These are phyloP conservation scores for Uloborus diversus DNA, from an alignment of 1,140 invertebrate species.

Conservation along the genomic window DNA sequence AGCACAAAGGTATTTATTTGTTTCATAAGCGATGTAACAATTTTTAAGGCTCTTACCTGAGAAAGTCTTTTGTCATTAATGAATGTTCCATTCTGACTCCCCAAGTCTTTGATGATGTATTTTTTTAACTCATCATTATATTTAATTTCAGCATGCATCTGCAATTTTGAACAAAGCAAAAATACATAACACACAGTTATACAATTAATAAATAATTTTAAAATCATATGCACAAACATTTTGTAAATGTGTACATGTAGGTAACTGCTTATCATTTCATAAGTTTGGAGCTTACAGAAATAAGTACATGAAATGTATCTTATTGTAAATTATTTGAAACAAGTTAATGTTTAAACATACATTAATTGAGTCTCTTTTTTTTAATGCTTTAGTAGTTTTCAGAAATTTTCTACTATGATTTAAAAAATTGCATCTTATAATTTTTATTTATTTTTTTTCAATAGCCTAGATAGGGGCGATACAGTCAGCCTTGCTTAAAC, in stretches of 20 bases:
- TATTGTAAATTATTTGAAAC: too few species aligned
- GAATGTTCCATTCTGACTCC: constrained; percentile 87
- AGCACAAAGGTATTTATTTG: too few species aligned
- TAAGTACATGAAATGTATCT: not conserved
- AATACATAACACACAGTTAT: not conserved
- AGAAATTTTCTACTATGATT: too few species aligned
- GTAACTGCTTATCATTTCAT: not conserved
- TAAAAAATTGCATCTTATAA: too few species aligned
- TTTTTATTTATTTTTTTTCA: too few species aligned
- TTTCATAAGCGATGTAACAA: too few species aligned
- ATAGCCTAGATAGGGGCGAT: too few species aligned
- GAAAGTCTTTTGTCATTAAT: constrained; percentile 82
- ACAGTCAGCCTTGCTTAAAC: too few species aligned
- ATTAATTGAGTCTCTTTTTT: too few species aligned
- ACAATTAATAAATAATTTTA: not conserved
- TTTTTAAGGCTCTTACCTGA: constrained; percentile 62
- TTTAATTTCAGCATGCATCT: constrained; percentile 76
- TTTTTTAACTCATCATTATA: constrained; percentile 64
- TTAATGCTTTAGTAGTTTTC: too few species aligned
- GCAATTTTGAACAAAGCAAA: constrained; percentile 62
- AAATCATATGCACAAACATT: not conserved
- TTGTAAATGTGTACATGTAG: not conserved
- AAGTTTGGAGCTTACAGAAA: not conserved
- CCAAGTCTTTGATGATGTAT: constrained; percentile 81
- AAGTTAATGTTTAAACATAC: too few species aligned